These are phyloP conservation scores for Lamprologus ornatipinnis DNA, from an alignment of 2,113 vertebrate genomes.

Conservation along the genomic window DNA sequence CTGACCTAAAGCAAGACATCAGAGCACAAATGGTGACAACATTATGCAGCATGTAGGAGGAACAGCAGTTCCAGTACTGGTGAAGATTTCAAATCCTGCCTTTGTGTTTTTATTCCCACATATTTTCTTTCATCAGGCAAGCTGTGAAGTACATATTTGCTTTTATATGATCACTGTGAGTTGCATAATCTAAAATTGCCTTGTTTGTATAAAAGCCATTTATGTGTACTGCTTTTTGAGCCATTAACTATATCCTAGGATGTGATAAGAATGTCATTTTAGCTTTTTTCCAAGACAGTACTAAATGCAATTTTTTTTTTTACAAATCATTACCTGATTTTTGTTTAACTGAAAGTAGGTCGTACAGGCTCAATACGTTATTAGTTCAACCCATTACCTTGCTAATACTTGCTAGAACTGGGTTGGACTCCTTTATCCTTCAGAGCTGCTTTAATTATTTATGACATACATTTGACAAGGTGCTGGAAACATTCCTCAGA, in stretches of 20 bases:
- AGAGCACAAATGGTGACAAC: background rate
- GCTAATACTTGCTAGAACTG: background rate
- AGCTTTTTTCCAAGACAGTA: background rate
- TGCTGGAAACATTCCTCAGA: background rate
- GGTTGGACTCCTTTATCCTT: background rate
- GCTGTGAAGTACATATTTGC: background rate
- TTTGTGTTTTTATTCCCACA: accelerated
- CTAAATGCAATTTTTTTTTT: background rate
- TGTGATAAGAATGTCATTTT: background rate
- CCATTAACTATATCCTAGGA: background rate
- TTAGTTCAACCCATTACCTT: background rate
- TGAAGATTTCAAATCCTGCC: background rate
- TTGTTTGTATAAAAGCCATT: background rate
- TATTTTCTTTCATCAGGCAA: background rate
- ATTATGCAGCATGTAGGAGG: background rate
- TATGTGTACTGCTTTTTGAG: background rate
- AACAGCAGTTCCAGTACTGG: background rate
- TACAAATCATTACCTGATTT: background rate
- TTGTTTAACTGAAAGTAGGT: background rate
- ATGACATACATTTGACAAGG: background rate
- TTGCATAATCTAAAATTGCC: background rate
- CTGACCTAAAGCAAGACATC: background rate
- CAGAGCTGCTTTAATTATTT: background rate
- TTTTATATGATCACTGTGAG: background rate
- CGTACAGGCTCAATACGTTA: background rate